Conservation (phyloP, 1,140 invertebrate genomes). For the Pissodes strobi region DNA sequence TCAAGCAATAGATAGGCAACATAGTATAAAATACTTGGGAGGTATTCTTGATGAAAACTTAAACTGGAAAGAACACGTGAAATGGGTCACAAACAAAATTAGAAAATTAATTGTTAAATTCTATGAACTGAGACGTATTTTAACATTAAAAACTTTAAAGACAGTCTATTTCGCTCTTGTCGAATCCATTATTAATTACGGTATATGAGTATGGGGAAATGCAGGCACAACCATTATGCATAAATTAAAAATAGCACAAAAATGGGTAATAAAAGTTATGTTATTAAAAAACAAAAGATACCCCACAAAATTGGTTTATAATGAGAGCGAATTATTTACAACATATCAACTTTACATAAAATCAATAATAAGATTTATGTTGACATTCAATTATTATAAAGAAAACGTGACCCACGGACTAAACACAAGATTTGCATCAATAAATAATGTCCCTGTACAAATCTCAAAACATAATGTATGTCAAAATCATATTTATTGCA, state of each 20-base stretch:
- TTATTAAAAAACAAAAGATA: background rate
- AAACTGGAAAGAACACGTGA: too few species aligned
- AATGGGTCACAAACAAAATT: background rate
- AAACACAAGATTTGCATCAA: too few species aligned
- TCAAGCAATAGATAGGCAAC: too few species aligned
- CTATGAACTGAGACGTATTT: background rate
- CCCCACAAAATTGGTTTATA: too few species aligned
- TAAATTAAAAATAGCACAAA: background rate
- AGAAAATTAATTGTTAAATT: conserved; percentile 1
- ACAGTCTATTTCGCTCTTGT: background rate
- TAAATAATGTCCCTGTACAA: too few species aligned
- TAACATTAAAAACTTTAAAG: background rate
- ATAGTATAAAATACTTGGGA: too few species aligned
- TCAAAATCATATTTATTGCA: too few species aligned
- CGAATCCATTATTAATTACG: background rate
- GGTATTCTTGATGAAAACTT: too few species aligned
- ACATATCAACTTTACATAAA: too few species aligned
- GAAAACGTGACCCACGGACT: too few species aligned
- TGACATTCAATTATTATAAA: background rate
- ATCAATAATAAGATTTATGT: too few species aligned
- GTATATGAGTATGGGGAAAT: background rate
- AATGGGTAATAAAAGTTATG: background rate
- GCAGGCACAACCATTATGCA: background rate
- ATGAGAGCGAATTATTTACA: background rate
- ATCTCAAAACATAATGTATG: too few species aligned